These are phyloP conservation scores for Corythornis madagascariensis DNA, from an alignment of 2,113 vertebrate species.

Conservation along the genomic window DNA sequence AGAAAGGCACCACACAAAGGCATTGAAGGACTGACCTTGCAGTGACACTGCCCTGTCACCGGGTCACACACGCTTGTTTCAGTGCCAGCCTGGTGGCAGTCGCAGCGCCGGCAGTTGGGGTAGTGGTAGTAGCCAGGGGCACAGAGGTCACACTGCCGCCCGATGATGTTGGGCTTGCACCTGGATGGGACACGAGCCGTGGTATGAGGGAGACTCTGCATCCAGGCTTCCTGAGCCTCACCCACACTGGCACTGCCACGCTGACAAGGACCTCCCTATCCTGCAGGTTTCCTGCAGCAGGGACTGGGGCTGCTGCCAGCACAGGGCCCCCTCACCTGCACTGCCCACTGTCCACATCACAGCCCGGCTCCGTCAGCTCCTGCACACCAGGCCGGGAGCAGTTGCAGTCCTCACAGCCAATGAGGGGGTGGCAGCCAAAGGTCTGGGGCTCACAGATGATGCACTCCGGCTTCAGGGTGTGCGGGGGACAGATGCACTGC, in stretches of 20 bases:
- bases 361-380: conserved; percentile 76
- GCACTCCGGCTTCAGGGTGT: conserved; percentile 88
- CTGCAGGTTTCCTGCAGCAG: not conserved
- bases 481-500: conserved; percentile 91
- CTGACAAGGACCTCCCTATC: not conserved
- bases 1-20: accelerated
- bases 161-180: conserved; percentile 88
- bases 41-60: conserved; percentile 86
- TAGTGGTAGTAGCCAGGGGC: conserved; percentile 87
- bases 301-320: not conserved
- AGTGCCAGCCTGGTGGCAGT: conserved; percentile 88
- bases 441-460: conserved; percentile 87
- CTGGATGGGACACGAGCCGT: conserved; percentile 53
- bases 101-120: conserved; percentile 86
- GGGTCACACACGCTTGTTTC: conserved; percentile 82
- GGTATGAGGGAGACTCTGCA: not conserved
- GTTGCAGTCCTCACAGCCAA: conserved; percentile 94
- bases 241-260: not conserved
- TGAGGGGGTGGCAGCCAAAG: conserved; percentile 93
- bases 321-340: conserved; percentile 82
- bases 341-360: conserved; percentile 88
- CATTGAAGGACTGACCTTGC: conserved; percentile 81
- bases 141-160: conserved; percentile 90
- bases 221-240: not conserved
- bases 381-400: conserved; percentile 85